phyloP scores from a whole-genome alignment of 2,797 vertebrate species.

The Aselliscus stoliczkanus region DNA sequence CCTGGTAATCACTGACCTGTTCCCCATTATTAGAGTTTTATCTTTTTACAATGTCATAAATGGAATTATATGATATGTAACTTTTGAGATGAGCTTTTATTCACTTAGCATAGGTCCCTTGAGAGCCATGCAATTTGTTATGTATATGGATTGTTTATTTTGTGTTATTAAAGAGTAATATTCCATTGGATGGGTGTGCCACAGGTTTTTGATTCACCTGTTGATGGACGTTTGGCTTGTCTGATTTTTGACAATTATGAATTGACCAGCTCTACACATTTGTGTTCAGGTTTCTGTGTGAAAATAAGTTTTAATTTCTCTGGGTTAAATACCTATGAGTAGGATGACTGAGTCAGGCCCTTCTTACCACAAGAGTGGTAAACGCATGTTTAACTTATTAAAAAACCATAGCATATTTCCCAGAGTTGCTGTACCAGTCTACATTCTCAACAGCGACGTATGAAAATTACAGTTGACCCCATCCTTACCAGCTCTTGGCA shows the following conservation, averaged over 20 bases:
- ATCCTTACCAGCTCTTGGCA: background rate
- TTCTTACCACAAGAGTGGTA: background rate
- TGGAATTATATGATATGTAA: background rate
- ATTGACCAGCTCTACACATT: background rate
- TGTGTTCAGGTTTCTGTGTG: background rate
- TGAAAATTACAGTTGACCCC: background rate
- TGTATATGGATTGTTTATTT: background rate
- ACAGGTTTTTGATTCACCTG: background rate
- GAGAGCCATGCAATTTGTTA: background rate
- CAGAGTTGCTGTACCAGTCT: background rate
- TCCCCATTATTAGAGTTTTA: background rate
- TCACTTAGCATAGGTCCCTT: background rate
- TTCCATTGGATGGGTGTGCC: accelerated
- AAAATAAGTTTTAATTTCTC: background rate
- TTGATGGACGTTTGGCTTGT: background rate
- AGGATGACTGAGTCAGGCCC: background rate
- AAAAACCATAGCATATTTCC: background rate
- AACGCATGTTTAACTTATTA: background rate
- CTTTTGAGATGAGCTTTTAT: background rate
- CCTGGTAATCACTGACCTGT: background rate
- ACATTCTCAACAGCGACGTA: background rate
- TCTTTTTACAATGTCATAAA: background rate
- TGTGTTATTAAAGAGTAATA: background rate
- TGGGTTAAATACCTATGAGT: background rate
- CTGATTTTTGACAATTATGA: background rate